Percentiles rank a stretch among this genome's conserved stretches.
Evolutionary conservation across 2,113 vertebrate genomes (phyloP).

Genomic region (Stigmatopora nigra): DNA sequence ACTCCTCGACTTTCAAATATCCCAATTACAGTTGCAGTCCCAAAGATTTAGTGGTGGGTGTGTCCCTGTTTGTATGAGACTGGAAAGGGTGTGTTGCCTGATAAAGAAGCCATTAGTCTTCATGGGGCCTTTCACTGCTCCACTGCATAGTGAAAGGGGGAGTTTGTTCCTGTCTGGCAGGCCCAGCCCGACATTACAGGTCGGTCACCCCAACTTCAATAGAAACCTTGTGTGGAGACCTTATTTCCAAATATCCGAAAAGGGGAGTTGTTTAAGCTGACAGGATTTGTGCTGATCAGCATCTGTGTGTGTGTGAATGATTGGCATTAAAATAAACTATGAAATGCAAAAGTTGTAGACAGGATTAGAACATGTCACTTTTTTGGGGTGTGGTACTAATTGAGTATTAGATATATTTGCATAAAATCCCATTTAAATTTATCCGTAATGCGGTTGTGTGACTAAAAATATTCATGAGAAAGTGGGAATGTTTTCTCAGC

Average conservation of each 20-base stretch:
- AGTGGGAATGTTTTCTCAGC: constrained; percentile 40
- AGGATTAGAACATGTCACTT: neutral
- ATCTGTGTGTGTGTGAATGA: constrained; percentile 16
- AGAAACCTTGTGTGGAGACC: constrained; percentile 40
- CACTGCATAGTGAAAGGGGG: constrained; percentile 37
- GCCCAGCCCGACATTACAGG: constrained; percentile 5
- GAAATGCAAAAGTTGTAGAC: neutral
- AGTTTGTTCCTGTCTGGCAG: constrained; percentile 40
- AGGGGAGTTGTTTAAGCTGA: constrained; percentile 61
- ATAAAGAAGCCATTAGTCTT: constrained; percentile 53
- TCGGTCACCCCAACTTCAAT: constrained; percentile 40
- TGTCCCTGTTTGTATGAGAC: constrained; percentile 39
- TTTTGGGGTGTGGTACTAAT: neutral
- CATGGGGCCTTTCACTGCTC: constrained; percentile 53
- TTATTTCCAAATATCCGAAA: constrained; percentile 51
- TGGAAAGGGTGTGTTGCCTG: constrained; percentile 37
- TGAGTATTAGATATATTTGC: constrained; percentile 7
- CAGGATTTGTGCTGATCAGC: constrained; percentile 9
- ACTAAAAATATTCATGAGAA: constrained; percentile 24
- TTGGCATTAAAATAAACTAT: constrained; percentile 3
- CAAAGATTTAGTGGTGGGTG: constrained; percentile 39
- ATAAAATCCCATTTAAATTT: constrained; percentile 33
- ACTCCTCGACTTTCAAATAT: constrained; percentile 8
- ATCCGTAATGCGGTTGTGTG: constrained; percentile 17
- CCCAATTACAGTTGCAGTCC: constrained; percentile 21